phyloP scores from a whole-genome alignment of 2,113 vertebrate genomes.

The Scomber scombrus region DNA sequence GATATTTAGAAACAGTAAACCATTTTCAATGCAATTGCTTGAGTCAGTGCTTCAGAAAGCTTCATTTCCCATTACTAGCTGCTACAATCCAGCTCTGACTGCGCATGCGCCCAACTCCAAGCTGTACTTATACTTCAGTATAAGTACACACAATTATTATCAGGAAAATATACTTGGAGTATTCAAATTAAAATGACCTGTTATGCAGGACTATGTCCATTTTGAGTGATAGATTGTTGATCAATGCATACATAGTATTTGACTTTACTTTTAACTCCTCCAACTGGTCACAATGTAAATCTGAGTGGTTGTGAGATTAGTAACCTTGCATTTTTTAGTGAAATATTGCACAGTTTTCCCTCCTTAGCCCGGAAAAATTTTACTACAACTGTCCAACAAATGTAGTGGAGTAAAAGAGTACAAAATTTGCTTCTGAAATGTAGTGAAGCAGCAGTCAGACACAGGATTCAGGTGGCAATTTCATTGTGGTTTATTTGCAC shows the following conservation, averaged over 20 bases:
- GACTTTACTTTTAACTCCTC: too few relatives aligned
- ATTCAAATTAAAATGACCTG: too few relatives aligned
- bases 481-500: constrained; percentile 82
- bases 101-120: constrained; percentile 80
- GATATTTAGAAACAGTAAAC: too few relatives aligned
- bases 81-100: constrained; percentile 60
- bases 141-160: too few relatives aligned
- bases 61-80: constrained; percentile 18
- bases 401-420: not conserved
- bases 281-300: too few relatives aligned
- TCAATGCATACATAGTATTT: too few relatives aligned
- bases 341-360: not conserved
- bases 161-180: not conserved
- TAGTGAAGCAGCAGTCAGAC: not conserved
- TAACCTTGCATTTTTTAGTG: not conserved
- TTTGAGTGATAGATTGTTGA: too few relatives aligned
- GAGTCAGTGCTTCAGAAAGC: too few relatives aligned
- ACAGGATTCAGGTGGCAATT: constrained; percentile 39
- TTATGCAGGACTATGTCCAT: too few relatives aligned
- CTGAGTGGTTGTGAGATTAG: too few relatives aligned
- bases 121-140: too few relatives aligned
- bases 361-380: not conserved
- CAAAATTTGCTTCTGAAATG: not conserved
- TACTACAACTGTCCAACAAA: not conserved
- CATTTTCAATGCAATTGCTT: too few relatives aligned